Percentiles rank a stretch among this genome's conserved stretches.
These are phyloP conservation scores for Strigops habroptila DNA, from an alignment of 2,113 vertebrate species.

Conservation along the genomic window DNA sequence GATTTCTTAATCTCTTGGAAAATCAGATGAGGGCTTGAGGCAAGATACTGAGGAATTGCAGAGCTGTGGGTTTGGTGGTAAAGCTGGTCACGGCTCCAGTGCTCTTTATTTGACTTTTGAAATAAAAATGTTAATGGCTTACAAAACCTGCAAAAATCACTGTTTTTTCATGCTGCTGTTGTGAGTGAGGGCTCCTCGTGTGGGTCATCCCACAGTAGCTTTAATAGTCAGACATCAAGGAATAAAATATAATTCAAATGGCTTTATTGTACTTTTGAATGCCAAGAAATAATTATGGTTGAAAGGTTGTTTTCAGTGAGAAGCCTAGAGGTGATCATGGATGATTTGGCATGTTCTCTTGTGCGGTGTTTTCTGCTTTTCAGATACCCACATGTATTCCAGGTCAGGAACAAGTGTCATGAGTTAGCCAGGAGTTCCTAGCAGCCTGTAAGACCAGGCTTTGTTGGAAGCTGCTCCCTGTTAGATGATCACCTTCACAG, in stretches of 20 bases:
- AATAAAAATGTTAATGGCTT: background rate
- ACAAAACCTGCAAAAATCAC: background rate
- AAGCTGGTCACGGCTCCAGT: background rate
- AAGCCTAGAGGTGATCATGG: background rate
- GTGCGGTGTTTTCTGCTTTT: background rate
- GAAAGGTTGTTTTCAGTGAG: background rate
- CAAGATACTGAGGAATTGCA: background rate
- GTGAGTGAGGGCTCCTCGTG: rapidly evolving
- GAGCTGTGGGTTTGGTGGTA: background rate
- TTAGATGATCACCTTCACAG: background rate
- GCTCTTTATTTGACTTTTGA: constrained; percentile 8
- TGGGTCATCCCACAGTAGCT: background rate
- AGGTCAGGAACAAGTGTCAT: background rate
- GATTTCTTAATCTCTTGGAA: constrained; percentile 56
- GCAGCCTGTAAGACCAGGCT: background rate
- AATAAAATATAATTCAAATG: background rate
- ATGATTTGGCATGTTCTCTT: background rate
- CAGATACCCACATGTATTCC: background rate
- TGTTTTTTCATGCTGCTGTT: background rate
- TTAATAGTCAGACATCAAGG: background rate
- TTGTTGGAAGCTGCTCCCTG: background rate
- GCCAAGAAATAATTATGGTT: background rate
- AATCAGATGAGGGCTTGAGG: constrained; percentile 41
- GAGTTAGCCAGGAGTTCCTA: background rate
- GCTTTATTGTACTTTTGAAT: background rate